Conservation (phyloP, 92 coral and sea anemone genomes). For the Siderastrea radians region DNA sequence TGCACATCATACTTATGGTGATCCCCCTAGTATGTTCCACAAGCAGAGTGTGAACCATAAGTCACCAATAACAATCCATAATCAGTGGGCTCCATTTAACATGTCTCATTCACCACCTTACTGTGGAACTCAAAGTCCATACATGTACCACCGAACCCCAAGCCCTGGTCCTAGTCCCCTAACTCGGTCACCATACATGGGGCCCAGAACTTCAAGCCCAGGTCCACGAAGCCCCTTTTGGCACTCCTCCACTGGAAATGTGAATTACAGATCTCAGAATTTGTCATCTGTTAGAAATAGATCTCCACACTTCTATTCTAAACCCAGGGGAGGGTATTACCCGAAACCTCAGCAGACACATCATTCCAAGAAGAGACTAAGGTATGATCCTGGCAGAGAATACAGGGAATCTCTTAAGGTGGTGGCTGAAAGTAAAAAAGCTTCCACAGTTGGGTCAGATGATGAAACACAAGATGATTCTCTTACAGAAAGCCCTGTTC, state of each 20-base stretch:
- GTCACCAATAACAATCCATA: slow-evolving; percentile 19
- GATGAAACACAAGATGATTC: slow-evolving; percentile 54
- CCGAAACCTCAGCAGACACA: slow-evolving; percentile 9
- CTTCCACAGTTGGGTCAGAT: slow-evolving; percentile 19
- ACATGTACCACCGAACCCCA: not conserved
- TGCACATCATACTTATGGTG: slow-evolving; percentile 22
- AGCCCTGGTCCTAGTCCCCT: slow-evolving; percentile 3
- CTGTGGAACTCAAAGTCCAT: slow-evolving; percentile 10
- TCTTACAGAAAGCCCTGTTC: slow-evolving; percentile 12
- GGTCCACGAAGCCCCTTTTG: not conserved
- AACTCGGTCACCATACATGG: slow-evolving; percentile 30
- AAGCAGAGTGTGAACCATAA: slow-evolving; percentile 39
- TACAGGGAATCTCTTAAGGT: slow-evolving; percentile 27
- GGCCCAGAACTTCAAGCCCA: slow-evolving; percentile 1
- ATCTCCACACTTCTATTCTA: not conserved
- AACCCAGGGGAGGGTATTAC: slow-evolving; percentile 9
- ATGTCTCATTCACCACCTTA: slow-evolving; percentile 7
- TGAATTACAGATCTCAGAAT: slow-evolving; percentile 7
- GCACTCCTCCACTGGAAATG: slow-evolving; percentile 7
- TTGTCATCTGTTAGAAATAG: not conserved
- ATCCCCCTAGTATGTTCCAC: slow-evolving; percentile 22
- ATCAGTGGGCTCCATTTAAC: not conserved
- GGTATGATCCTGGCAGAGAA: slow-evolving; percentile 22
- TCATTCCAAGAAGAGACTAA: not conserved
- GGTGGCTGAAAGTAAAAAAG: slow-evolving; percentile 6